Conservation (phyloP, 2,888 invertebrate species). For the Lasioglossum marginatum region DNA sequence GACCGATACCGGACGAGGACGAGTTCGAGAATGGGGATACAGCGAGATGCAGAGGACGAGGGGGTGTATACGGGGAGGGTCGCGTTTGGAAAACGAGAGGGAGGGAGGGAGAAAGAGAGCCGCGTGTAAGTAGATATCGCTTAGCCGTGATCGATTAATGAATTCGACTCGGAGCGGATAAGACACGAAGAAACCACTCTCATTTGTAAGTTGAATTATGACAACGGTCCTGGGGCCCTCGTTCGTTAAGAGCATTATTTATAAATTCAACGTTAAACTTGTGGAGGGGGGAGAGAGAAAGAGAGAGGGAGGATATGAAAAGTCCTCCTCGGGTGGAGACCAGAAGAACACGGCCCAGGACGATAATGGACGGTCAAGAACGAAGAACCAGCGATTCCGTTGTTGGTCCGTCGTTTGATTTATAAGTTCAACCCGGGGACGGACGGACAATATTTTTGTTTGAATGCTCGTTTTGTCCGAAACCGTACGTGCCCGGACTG, state of each 20-base stretch:
- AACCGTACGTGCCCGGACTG: constrained; percentile 75
- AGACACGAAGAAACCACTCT: constrained; percentile 62
- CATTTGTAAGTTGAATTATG: constrained; percentile 62
- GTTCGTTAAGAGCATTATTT: constrained; percentile 60
- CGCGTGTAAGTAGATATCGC: constrained; percentile 21
- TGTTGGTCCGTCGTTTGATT: constrained; percentile 73
- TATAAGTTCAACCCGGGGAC: constrained; percentile 76
- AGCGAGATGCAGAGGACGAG: neutral
- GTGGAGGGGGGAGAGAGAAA: neutral
- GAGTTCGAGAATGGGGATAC: neutral
- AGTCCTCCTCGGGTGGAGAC: constrained; percentile 22
- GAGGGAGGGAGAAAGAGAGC: neutral
- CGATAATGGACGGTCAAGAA: constrained; percentile 57
- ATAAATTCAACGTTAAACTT: constrained; percentile 53
- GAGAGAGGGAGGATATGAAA: constrained; percentile 34
- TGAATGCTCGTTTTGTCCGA: constrained; percentile 75
- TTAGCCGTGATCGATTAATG: constrained; percentile 58
- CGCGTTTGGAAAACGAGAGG: constrained; percentile 18
- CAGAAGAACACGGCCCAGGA: constrained; percentile 55
- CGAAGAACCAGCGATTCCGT: constrained; percentile 63
- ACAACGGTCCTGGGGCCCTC: constrained; percentile 46
- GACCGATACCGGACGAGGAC: neutral
- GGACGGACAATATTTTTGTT: constrained; percentile 78
- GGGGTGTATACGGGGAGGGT: neutral
- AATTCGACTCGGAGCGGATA: constrained; percentile 56